These are phyloP conservation scores for Hemitrygon akajei DNA, from an alignment of 2,797 vertebrate genomes.

Conservation along the genomic window DNA sequence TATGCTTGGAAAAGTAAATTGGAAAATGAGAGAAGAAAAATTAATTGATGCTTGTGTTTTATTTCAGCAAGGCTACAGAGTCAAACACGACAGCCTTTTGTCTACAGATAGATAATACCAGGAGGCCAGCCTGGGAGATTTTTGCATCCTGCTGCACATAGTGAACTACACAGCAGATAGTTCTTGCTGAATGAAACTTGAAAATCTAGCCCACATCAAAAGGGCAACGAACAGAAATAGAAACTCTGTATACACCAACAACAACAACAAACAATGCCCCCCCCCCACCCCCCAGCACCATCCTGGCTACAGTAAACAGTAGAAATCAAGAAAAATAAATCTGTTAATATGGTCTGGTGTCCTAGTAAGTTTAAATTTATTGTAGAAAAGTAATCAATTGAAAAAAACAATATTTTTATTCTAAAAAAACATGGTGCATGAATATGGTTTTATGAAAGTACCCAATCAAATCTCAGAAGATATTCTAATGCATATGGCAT, in stretches of 20 bases:
- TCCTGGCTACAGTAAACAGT: background rate
- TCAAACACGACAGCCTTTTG: background rate
- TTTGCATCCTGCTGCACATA: background rate
- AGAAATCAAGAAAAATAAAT: background rate
- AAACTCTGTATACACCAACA: conserved; percentile 7
- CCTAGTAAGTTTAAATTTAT: background rate
- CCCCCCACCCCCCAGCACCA: background rate
- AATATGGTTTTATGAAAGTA: background rate
- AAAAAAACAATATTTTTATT: background rate
- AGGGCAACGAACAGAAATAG: background rate
- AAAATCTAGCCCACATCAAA: conserved; percentile 7
- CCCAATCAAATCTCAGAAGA: background rate
- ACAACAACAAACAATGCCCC: background rate
- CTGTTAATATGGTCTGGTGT: background rate
- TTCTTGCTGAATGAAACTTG: background rate
- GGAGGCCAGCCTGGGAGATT: conserved; percentile 4
- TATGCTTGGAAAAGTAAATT: background rate
- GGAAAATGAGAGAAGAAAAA: background rate
- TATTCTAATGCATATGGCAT: background rate
- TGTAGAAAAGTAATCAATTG: background rate
- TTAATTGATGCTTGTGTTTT: background rate
- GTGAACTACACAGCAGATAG: background rate
- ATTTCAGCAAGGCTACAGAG: background rate
- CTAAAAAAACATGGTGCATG: background rate
- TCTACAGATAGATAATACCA: background rate